These are phyloP conservation scores for Synanthedon andrenaeformis DNA, from an alignment of 2,888 invertebrate species.

Conservation along the genomic window DNA sequence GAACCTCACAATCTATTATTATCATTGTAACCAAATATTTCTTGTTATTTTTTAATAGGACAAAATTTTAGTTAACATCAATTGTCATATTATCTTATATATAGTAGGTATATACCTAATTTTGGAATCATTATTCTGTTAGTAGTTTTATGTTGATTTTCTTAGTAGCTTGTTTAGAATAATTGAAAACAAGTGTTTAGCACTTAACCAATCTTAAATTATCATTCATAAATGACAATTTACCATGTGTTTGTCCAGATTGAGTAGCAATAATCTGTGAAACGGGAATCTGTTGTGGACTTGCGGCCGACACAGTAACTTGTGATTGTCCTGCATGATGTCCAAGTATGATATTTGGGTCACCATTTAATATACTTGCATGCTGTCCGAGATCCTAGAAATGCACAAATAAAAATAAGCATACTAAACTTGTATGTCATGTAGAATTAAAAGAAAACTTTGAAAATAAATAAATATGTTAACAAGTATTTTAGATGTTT, in stretches of 20 bases:
- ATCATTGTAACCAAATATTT: no score
- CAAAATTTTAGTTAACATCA: no score
- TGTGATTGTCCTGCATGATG: constrained; percentile 64
- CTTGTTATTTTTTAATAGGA: no score
- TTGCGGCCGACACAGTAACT: constrained; percentile 50
- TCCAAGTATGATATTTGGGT: constrained; percentile 67
- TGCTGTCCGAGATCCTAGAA: constrained; percentile 63
- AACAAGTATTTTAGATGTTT: not conserved
- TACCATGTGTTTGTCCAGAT: constrained; percentile 58
- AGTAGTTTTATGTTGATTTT: no score
- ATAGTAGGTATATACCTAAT: no score
- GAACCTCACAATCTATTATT: no score
- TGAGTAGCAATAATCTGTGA: constrained; percentile 61
- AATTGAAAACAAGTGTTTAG: no score
- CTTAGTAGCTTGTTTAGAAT: no score
- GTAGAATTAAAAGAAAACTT: not conserved
- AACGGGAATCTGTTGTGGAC: constrained; percentile 57
- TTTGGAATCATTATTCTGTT: no score
- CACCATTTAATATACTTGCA: constrained; percentile 59
- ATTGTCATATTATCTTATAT: no score
- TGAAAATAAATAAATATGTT: not conserved
- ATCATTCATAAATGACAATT: constrained; percentile 2
- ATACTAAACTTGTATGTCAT: not conserved
- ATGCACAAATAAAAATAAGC: not conserved
- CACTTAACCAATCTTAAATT: no score